Evolutionary conservation across 2,797 vertebrate genomes (phyloP).

Genomic region (Decapterus maruadsi): DNA sequence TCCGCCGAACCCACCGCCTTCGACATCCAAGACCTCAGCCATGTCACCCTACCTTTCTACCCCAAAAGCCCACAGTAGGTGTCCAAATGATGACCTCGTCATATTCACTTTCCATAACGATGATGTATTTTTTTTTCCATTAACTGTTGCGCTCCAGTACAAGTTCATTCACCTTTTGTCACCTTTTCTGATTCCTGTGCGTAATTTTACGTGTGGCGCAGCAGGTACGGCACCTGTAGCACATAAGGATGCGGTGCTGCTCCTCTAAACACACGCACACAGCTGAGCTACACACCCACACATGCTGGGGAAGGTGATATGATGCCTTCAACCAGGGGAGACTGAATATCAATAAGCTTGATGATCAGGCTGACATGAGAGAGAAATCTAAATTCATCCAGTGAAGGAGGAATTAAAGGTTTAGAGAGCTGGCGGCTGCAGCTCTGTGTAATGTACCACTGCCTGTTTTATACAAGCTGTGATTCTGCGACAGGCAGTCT

Average conservation of each 20-base stretch:
- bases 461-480: constrained; percentile 62
- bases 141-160: neutral
- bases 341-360: constrained; percentile 24
- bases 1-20: constrained; percentile 97
- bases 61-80: constrained; percentile 99
- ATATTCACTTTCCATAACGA: neutral
- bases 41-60: constrained; percentile 98
- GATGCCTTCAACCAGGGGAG: neutral
- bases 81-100: constrained; percentile 8
- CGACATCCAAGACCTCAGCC: constrained; percentile 98
- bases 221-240: constrained; percentile 80
- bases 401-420: constrained; percentile 34
- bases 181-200: constrained; percentile 55
- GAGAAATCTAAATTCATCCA: constrained; percentile 20
- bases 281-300: neutral
- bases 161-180: constrained; percentile 14
- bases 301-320: neutral
- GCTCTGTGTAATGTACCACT: constrained; percentile 56
- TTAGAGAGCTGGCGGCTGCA: constrained; percentile 25
- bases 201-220: constrained; percentile 65
- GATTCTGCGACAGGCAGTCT: constrained; percentile 47
- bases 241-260: constrained; percentile 18
- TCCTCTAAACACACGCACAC: neutral
- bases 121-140: neutral
- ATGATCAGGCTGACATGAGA: constrained; percentile 4